These are phyloP conservation scores for Plectropomus leopardus DNA, from an alignment of 2,113 vertebrate species.

Conservation along the genomic window DNA sequence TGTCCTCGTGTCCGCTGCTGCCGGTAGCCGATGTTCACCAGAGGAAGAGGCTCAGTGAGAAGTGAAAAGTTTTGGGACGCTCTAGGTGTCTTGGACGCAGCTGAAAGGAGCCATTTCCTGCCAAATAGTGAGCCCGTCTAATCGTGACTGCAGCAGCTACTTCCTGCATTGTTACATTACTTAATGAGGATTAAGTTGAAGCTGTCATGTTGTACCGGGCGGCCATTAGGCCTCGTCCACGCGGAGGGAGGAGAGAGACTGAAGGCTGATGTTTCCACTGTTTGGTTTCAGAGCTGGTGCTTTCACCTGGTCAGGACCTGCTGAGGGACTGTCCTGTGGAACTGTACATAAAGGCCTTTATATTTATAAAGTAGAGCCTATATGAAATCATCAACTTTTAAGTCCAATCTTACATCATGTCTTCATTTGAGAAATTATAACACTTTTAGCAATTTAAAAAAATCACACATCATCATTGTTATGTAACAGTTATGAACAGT, in stretches of 20 bases:
- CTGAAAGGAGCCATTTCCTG: conserved; percentile 83
- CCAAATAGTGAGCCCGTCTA: conserved; percentile 86
- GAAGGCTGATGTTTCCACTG: neutral
- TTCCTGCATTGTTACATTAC: conserved; percentile 86
- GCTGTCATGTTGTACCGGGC: conserved; percentile 80
- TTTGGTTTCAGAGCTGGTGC: conserved; percentile 22
- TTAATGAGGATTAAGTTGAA: conserved; percentile 86
- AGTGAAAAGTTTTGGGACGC: conserved; percentile 73
- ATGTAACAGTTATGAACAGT: neutral
- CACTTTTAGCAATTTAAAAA: neutral
- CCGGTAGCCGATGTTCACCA: neutral
- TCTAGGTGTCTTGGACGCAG: conserved; percentile 78
- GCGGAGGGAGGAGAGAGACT: conserved; percentile 16
- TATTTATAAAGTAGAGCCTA: neutral
- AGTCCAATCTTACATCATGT: neutral
- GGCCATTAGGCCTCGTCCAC: conserved; percentile 73
- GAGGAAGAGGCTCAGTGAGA: conserved; percentile 8
- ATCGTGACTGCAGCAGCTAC: conserved; percentile 83
- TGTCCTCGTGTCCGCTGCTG: neutral
- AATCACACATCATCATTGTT: neutral
- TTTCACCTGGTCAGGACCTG: conserved; percentile 34
- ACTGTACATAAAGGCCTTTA: neutral
- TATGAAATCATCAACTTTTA: neutral
- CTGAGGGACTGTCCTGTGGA: neutral
- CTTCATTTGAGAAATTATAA: neutral